Evolutionary conservation across 1,140 invertebrate species (phyloP).

Genomic region (Liolophura sinensis): DNA sequence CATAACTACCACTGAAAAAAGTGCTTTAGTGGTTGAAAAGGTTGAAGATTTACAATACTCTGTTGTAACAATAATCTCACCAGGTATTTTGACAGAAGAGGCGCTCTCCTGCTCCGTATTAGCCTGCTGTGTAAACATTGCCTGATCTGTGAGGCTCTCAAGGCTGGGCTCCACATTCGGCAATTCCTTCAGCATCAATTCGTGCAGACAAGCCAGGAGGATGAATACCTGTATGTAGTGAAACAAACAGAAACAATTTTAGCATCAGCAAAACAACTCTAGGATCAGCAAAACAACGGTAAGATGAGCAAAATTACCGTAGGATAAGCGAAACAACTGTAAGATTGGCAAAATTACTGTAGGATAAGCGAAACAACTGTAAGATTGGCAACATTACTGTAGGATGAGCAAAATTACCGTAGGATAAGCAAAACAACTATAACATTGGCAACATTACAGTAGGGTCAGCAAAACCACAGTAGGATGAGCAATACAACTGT

Average conservation of each 20-base stretch:
- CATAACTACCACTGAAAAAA: too few species aligned
- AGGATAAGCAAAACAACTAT: constrained; percentile 67
- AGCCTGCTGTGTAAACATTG: constrained; percentile 18
- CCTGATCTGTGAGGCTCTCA: constrained; percentile 13
- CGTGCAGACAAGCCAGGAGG: constrained; percentile 41
- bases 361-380: constrained; percentile 80
- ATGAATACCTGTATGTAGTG: constrained; percentile 35
- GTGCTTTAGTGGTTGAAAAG: too few species aligned
- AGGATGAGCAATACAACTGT: too few species aligned
- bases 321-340: constrained; percentile 80
- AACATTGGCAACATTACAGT: constrained; percentile 81
- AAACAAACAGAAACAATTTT: constrained; percentile 6
- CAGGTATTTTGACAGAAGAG: too few species aligned
- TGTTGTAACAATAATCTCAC: too few species aligned
- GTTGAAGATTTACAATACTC: too few species aligned
- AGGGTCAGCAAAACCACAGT: too few species aligned
- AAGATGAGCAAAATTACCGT: background rate
- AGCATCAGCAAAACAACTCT: background rate
- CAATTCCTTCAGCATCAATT: constrained; percentile 36
- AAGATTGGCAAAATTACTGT: constrained; percentile 67
- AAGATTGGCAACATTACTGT: constrained; percentile 67
- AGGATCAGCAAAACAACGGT: background rate
- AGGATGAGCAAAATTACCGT: constrained; percentile 80
- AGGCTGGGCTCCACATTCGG: constrained; percentile 17
- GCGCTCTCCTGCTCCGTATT: too few species aligned